phyloP scores from a whole-genome alignment of 2,888 invertebrate genomes.

The Eupithecia exiguata region DNA sequence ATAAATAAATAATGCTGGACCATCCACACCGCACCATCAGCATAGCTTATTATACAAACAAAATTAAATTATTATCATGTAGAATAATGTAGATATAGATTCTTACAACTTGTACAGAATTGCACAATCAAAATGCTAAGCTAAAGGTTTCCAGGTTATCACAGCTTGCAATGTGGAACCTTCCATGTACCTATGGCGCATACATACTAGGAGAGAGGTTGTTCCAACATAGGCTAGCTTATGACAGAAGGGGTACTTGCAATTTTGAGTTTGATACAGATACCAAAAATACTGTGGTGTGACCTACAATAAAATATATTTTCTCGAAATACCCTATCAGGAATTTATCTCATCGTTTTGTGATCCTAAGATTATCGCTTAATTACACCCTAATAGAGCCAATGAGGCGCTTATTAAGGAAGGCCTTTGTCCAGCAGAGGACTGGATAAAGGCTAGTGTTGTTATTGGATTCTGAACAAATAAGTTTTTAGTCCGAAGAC shows the following conservation, averaged over 20 bases:
- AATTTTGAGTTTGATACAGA: neutral
- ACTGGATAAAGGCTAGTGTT: neutral
- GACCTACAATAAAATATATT: neutral
- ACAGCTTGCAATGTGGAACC: neutral
- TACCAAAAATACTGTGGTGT: neutral
- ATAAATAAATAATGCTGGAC: neutral
- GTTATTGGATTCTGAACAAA: neutral
- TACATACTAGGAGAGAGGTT: constrained; percentile 19
- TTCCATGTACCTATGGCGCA: constrained; percentile 4
- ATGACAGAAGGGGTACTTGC: neutral
- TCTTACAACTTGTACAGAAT: constrained; percentile 11
- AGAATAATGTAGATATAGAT: neutral
- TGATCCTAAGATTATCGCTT: neutral
- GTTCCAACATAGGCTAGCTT: constrained; percentile 1
- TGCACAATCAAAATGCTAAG: constrained; percentile 35
- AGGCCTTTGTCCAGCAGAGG: neutral
- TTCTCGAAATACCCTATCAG: neutral
- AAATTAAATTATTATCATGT: neutral
- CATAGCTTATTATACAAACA: too few relatives aligned
- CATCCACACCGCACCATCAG: neutral
- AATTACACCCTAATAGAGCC: neutral
- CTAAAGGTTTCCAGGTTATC: constrained; percentile 33
- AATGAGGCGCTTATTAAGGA: neutral
- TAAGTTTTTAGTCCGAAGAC: too few relatives aligned
- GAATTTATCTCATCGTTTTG: neutral